phyloP scores from a whole-genome alignment of 2,888 invertebrate species.

The Plebejus argus region DNA sequence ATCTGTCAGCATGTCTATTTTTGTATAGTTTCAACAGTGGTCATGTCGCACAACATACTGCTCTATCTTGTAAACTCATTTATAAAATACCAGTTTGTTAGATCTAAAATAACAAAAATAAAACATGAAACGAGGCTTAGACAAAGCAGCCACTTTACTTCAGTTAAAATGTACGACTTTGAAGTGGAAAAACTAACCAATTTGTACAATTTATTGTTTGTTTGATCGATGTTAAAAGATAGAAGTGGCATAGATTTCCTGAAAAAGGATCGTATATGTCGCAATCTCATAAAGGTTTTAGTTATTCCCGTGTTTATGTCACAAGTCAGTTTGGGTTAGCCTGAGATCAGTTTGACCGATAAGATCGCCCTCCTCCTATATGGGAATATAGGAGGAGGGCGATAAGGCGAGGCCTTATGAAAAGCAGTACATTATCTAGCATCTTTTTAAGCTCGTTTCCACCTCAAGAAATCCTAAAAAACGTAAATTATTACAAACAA shows the following conservation, averaged over 20 bases:
- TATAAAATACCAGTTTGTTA: not conserved
- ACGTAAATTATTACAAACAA: not conserved
- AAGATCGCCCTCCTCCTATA: no score
- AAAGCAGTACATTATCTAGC: no score
- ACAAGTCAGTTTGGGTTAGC: no score
- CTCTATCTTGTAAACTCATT: not conserved
- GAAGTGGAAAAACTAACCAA: not conserved
- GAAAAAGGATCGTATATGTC: not conserved
- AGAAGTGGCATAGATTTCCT: not conserved
- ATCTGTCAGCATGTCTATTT: no score
- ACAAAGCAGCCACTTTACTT: not conserved
- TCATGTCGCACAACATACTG: no score
- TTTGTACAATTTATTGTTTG: not conserved
- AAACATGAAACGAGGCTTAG: not conserved
- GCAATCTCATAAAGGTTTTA: no score
- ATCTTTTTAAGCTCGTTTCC: not conserved
- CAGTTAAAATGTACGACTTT: not conserved
- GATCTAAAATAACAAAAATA: not conserved
- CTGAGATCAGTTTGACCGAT: no score
- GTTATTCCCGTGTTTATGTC: no score
- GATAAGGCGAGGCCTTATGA: no score
- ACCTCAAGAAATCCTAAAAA: not conserved
- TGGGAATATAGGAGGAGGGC: no score
- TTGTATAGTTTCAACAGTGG: no score
- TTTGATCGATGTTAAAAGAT: not conserved